Base-by-base conservation (phyloP, 2,113 vertebrate species). In the Ivindomyrus marchei region DNA sequence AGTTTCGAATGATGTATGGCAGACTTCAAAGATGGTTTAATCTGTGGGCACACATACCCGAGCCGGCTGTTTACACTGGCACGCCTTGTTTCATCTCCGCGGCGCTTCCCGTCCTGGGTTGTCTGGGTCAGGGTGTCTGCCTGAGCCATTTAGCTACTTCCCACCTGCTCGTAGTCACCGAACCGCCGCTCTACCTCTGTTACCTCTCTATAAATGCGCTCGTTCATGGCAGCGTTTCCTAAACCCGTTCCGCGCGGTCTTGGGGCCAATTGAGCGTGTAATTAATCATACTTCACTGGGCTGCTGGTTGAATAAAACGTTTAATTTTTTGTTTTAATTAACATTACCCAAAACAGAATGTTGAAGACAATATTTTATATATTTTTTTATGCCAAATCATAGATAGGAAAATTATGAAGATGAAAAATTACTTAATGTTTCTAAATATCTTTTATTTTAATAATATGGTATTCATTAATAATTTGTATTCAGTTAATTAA, bases 1-100 rank as follows among this genome's bases (percentile, higher is more conserved):
- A 80, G 87, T 84, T 62, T 77, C 89, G 27, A 88, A 74, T 89
- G 88, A 89, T 90, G 89, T 85, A 77, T 56, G 19, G 77, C 46
- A 53, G 47, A 90, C 89, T 89, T 90, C 89, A 91, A 91, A 91
- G 83, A 92, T 91, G 62, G 87, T 90, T 88, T 90, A 90, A 88
- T 90, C 70, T 88, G 70, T 90, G 50, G 52, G 90, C n/a, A 77
- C 80, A 90, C 87, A 58, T 47, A 50, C n/a, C 58, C 36, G 70
- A 15, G 31, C 21, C 50, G 66, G 50, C 74, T 88, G 87, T 83
- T 83, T 90, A 87, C 62, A 87, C 17, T 53, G n/a, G 62, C 27
- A 74, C 27, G 62, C 62, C 47, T 27, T 80, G 45, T 45, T 87
- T 90, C 85, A 56, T 70, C 56, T 27, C 2, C 46, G 24, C 46